These are phyloP conservation scores for Ectropis crepuscularia DNA, from an alignment of 2,888 invertebrate species.

Conservation along the genomic window DNA sequence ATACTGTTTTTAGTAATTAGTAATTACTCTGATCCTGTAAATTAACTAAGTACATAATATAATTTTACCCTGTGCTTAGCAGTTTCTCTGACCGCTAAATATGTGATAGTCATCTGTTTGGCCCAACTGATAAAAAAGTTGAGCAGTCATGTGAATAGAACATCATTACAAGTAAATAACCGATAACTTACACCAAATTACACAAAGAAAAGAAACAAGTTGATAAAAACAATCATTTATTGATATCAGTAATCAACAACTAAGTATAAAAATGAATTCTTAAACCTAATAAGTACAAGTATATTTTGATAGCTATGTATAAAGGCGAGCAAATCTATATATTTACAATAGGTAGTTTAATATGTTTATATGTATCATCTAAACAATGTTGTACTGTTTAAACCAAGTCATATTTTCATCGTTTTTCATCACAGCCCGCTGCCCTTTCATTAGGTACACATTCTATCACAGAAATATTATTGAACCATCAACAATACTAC, in stretches of 20 bases:
- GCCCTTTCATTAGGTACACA: conserved; percentile 19
- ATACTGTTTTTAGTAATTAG: too few relatives aligned
- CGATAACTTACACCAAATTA: background rate
- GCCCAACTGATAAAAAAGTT: too few relatives aligned
- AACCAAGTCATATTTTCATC: conserved; percentile 4
- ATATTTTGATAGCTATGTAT: background rate
- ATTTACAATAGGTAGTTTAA: conserved; percentile 12
- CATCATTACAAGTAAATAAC: background rate
- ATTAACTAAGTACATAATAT: too few relatives aligned
- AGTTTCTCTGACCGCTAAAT: too few relatives aligned
- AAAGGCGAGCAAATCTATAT: conserved; percentile 8
- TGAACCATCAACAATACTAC: conserved; percentile 7
- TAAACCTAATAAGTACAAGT: conserved; percentile 1
- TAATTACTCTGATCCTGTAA: too few relatives aligned
- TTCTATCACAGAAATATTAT: conserved; percentile 32
- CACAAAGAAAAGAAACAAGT: conserved; percentile 5
- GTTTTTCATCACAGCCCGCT: conserved; percentile 27
- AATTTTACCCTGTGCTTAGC: too few relatives aligned
- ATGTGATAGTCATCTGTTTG: too few relatives aligned
- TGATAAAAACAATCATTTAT: conserved; percentile 15
- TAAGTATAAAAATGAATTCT: conserved; percentile 9
- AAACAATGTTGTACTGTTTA: conserved; percentile 18
- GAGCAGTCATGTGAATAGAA: background rate
- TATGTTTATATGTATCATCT: conserved; percentile 6
- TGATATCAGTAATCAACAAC: conserved; percentile 2